phyloP scores from a whole-genome alignment of 2,797 vertebrate genomes.

The Lacerta viridis region DNA sequence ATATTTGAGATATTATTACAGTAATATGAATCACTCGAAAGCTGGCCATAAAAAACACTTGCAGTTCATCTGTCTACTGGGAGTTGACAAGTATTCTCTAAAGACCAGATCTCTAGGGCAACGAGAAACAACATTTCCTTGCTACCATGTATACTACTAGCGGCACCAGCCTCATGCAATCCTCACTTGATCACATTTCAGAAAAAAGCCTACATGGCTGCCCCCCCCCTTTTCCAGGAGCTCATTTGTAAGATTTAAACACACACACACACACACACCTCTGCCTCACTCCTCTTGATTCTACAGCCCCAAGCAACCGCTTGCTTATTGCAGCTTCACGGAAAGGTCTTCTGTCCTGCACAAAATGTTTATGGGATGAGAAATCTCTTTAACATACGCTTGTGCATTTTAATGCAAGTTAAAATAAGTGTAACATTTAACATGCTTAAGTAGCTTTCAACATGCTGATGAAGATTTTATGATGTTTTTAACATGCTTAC shows the following conservation, averaged over 20 bases:
- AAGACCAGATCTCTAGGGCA: conserved; percentile 8
- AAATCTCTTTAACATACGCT: neutral
- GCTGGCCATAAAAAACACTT: conserved; percentile 17
- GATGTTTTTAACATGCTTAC: too few species aligned
- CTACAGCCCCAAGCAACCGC: neutral
- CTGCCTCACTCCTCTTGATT: neutral
- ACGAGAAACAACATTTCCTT: neutral
- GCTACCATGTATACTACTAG: too few species aligned
- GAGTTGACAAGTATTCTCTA: conserved; percentile 7
- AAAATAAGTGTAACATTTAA: too few species aligned
- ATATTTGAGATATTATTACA: conserved; percentile 1
- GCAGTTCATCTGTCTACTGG: conserved; percentile 7
- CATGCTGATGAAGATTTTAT: too few species aligned
- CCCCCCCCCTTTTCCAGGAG: neutral
- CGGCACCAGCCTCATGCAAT: neutral
- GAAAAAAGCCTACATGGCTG: neutral
- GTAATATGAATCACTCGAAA: neutral
- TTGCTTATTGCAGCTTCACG: neutral
- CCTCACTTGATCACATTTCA: neutral
- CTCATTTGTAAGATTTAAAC: neutral
- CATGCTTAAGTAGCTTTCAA: too few species aligned
- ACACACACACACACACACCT: too few species aligned
- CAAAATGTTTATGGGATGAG: neutral
- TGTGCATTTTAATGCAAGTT: too few species aligned
- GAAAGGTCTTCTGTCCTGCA: neutral